Evolutionary conservation across 2,888 invertebrate genomes (phyloP).

Genomic region (Arenicola marina): DNA sequence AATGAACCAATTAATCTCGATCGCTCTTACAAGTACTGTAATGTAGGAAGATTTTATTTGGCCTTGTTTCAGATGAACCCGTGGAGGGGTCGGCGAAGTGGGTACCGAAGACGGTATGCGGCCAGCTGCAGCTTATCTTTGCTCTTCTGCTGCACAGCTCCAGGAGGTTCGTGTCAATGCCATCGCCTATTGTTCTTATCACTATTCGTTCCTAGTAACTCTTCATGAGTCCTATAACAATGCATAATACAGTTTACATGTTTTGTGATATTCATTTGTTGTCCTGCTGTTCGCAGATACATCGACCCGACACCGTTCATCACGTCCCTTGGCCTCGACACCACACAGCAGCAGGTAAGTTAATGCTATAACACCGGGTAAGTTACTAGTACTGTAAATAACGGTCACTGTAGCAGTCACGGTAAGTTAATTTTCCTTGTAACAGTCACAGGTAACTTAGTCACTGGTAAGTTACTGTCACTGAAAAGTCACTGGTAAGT

Average conservation of each 20-base stretch:
- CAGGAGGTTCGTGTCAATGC: constrained; percentile 18
- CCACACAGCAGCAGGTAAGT: constrained; percentile 65
- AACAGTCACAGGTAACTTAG: no score
- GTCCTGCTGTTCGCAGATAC: constrained; percentile 37
- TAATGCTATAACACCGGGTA: neutral
- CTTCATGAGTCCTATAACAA: neutral
- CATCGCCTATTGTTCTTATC: no score
- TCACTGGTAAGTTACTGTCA: no score
- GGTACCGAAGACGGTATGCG: constrained; percentile 54
- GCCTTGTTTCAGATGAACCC: no score
- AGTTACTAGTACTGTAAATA: neutral
- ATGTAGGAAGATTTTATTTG: no score
- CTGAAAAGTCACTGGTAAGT: no score
- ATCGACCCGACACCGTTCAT: constrained; percentile 69
- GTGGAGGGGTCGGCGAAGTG: no score
- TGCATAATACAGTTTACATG: neutral
- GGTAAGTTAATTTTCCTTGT: no score
- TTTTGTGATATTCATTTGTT: neutral
- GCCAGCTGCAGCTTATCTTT: constrained; percentile 69
- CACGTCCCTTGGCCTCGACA: constrained; percentile 66
- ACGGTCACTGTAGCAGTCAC: neutral
- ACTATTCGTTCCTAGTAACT: neutral
- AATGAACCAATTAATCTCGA: no score
- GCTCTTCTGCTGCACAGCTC: constrained; percentile 62
- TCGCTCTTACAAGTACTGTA: no score